A percentile compares a stretch with the other conserved stretches of the same genome.
Evolutionary conservation across 2,113 vertebrate species (phyloP).

Genomic region (Nerophis ophidion): DNA sequence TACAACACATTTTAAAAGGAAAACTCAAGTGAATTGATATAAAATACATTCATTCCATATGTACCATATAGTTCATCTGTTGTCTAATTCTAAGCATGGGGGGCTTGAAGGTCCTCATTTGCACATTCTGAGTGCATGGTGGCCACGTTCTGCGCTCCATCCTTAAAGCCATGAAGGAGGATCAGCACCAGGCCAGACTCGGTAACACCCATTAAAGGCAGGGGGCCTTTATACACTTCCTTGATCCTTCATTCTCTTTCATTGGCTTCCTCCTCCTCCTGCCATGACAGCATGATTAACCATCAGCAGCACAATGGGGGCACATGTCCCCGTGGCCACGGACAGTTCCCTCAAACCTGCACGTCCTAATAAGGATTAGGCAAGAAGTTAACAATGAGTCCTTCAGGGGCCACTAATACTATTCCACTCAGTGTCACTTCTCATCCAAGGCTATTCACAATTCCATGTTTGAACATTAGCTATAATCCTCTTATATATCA

Average conservation of each 20-base stretch:
- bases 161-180: conserved; percentile 34
- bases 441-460: conserved; percentile 61
- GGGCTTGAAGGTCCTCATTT: conserved; percentile 2
- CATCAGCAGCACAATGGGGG: conserved; percentile 69
- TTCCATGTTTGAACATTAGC: conserved; percentile 69
- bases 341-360: conserved; percentile 73
- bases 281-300: conserved; percentile 72
- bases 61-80: background rate
- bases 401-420: conserved; percentile 68
- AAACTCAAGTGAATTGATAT: background rate
- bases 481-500: conserved; percentile 77
- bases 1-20: background rate
- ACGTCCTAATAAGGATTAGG: conserved; percentile 75
- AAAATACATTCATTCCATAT: background rate
- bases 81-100: background rate
- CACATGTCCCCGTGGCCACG: conserved; percentile 76
- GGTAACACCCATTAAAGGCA: conserved; percentile 57
- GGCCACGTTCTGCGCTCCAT: conserved; percentile 24
- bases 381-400: conserved; percentile 75
- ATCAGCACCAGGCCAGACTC: conserved; percentile 38
- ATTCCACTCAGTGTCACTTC: conserved; percentile 66
- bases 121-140: conserved; percentile 25
- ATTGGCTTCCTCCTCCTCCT: conserved; percentile 59
- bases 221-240: conserved; percentile 59
- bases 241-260: conserved; percentile 53